These are phyloP conservation scores for Galeruca laticollis DNA, from an alignment of 2,888 invertebrate species.

Conservation along the genomic window DNA sequence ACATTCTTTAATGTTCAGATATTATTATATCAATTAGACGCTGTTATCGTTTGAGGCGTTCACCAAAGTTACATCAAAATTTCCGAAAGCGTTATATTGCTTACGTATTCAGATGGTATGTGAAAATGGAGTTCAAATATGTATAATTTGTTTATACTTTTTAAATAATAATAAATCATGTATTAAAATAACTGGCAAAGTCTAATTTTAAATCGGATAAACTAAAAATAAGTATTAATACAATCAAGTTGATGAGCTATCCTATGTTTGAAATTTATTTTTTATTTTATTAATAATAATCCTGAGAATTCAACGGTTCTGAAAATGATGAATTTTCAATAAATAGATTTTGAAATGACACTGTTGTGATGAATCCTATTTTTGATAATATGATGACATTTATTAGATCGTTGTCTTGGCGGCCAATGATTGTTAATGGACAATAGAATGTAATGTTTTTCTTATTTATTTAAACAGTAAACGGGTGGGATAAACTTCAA, in stretches of 20 bases:
- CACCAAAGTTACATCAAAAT: background rate
- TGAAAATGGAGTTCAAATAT: constrained; percentile 10
- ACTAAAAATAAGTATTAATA: constrained; percentile 24
- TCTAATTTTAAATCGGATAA: constrained; percentile 20
- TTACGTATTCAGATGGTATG: constrained; percentile 1
- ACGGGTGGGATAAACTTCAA: too few species aligned
- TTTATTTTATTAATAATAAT: background rate
- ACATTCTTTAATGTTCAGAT: background rate
- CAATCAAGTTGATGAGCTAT: constrained; percentile 3
- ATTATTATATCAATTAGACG: background rate
- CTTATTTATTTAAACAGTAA: too few species aligned
- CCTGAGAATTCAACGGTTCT: background rate
- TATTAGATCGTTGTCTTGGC: too few species aligned
- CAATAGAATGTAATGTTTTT: too few species aligned
- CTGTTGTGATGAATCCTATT: background rate
- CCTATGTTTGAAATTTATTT: constrained; percentile 11
- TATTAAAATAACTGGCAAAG: constrained; percentile 22
- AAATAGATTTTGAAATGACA: too few species aligned
- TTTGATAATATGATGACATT: too few species aligned
- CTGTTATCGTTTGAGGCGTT: background rate
- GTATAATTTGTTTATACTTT: constrained; percentile 21
- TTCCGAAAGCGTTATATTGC: background rate
- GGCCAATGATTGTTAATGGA: too few species aligned
- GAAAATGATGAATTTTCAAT: background rate
- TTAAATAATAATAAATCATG: constrained; percentile 11